Evolutionary conservation across 53 echinoderm and acorn worm genomes (phyloP), one percentile per base, ranked within the genome.

Genomic region (Mesocentrotus franciscanus): DNA sequence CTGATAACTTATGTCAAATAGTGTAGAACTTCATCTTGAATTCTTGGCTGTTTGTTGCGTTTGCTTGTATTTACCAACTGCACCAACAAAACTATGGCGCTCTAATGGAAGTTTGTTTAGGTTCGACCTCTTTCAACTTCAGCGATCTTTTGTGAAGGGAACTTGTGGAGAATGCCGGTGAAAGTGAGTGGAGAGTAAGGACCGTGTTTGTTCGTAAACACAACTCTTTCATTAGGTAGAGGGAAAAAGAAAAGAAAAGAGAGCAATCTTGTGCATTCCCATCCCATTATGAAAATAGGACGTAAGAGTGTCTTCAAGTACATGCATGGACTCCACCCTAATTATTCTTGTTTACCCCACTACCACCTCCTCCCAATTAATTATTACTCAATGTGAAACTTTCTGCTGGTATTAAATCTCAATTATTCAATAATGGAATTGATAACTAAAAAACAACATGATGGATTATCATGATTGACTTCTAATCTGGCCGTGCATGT

Each of bases 81-180:
- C 78, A 27, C 78, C 78, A 56, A 84, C 78, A 56, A 84, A 60
- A 94, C 64, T 84, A 61, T 61, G 85, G 85, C 60, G 17, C 39
- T 35, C 94, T 83, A 85, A 94, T 94, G 94, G 94, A 84, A 61
- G 84, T 94, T 94, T 94, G 94, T 94, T 94, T 85, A 61, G 34
- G 94, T 61, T 83, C 85, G 32, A 33, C 94, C 64, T 35, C 35
- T 85, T 84, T 33, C 59, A 49, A 55, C 34, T 71, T 34, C 90
- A 84, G 84, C 84, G 84, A 55, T 84, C 84, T 84, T 55, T 84
- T 84, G 84, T 84, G 56, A 84, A 24, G 16, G 84, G 22, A 83
- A 83, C 83, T 83, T 42, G 39, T 42, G 27, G 18, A 20, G 83
- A 42, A 42, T 83, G 22, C 83, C 49, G 83, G 42, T 35, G 83